Evolutionary conservation across 2,888 invertebrate genomes (phyloP).

Genomic region (Lissonota sp.): DNA sequence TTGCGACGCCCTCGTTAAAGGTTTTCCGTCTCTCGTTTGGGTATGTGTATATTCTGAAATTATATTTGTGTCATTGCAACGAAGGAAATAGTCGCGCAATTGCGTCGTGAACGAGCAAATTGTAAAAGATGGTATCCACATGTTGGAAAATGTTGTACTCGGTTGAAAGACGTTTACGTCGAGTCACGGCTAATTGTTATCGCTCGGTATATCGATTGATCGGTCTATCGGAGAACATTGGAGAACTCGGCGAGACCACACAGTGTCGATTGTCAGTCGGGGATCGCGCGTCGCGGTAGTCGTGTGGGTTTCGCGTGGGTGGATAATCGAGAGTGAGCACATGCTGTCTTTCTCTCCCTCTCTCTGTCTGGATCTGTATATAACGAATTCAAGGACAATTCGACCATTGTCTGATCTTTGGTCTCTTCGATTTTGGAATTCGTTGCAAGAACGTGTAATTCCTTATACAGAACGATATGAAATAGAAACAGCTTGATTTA

Average conservation of each 20-base stretch:
- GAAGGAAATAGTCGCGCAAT: too few relatives aligned
- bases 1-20: background rate
- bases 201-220: conserved; percentile 42
- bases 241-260: conserved; percentile 28
- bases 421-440: too few relatives aligned
- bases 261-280: conserved; percentile 50
- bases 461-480: too few relatives aligned
- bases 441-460: too few relatives aligned
- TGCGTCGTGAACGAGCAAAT: too few relatives aligned
- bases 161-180: conserved; percentile 5
- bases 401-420: too few relatives aligned
- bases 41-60: too few relatives aligned
- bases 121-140: too few relatives aligned
- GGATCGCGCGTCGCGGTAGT: conserved; percentile 20
- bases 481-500: too few relatives aligned
- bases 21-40: background rate
- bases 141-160: too few relatives aligned
- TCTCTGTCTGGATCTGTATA: background rate
- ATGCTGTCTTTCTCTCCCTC: background rate
- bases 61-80: too few relatives aligned
- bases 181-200: conserved; percentile 39
- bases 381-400: too few relatives aligned
- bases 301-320: conserved; percentile 41
- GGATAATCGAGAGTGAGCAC: conserved; percentile 28
- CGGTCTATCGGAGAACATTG: conserved; percentile 25